Conservation (phyloP, 2,888 invertebrate species). For the Aporophyla lueneburgensis region DNA sequence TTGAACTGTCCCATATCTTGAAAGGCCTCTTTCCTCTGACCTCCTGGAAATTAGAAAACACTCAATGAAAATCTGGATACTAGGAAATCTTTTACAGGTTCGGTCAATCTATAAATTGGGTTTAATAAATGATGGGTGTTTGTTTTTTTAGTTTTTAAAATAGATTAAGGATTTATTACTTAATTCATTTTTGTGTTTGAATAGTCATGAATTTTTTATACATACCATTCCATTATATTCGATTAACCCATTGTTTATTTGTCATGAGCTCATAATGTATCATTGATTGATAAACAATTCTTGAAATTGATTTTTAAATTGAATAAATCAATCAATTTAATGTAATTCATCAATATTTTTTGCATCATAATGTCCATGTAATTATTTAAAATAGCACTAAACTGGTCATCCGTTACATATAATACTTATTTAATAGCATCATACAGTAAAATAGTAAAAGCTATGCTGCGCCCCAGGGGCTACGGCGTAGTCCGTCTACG, state of each 20-base stretch:
- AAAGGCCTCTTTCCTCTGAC: slow-evolving; percentile 98
- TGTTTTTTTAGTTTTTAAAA: not conserved
- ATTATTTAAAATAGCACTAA: slow-evolving; percentile 36
- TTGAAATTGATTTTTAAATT: slow-evolving; percentile 23
- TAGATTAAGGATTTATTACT: not conserved
- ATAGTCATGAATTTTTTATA: slow-evolving; percentile 33
- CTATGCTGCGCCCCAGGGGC: slow-evolving; percentile 67
- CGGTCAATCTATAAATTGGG: not conserved
- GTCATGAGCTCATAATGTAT: slow-evolving; percentile 35
- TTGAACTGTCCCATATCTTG: slow-evolving; percentile 99
- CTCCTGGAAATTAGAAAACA: slow-evolving; percentile 92
- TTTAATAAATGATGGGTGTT: not conserved
- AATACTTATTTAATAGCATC: slow-evolving; percentile 46
- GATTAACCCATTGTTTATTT: slow-evolving; percentile 50
- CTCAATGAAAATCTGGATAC: slow-evolving; percentile 55
- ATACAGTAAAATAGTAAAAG: slow-evolving; percentile 55
- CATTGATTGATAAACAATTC: slow-evolving; percentile 19
- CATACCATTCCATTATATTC: slow-evolving; percentile 66
- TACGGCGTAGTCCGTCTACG: slow-evolving; percentile 78
- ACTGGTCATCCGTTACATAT: slow-evolving; percentile 46
- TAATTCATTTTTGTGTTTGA: not conserved
- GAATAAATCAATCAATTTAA: slow-evolving; percentile 26
- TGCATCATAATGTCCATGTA: slow-evolving; percentile 9
- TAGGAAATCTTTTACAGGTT: not conserved
- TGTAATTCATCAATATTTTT: slow-evolving; percentile 5